Conservation (phyloP, 2,113 vertebrate genomes). For the Cyprichromis sp. region DNA sequence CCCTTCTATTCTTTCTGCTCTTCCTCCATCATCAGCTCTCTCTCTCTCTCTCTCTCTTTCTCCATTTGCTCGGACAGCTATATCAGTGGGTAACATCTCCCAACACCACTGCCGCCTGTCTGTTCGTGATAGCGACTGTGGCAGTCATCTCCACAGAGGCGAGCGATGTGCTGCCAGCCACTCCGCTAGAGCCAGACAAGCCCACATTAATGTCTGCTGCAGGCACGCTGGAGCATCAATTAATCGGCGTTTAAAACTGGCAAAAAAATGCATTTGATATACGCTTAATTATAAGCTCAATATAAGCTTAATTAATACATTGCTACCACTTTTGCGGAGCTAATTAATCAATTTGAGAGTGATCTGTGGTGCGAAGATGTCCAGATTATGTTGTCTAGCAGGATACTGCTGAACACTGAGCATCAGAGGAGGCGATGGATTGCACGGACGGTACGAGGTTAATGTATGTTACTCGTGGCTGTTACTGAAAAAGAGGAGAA, state of each 20-base stretch:
- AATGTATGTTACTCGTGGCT: background rate
- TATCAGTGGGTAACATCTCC: constrained; percentile 60
- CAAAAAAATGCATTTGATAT: constrained; percentile 58
- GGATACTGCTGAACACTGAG: background rate
- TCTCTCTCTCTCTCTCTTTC: background rate
- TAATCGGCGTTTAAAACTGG: constrained; percentile 65
- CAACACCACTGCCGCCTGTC: constrained; percentile 48
- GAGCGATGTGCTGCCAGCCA: constrained; percentile 45
- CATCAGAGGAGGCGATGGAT: constrained; percentile 6
- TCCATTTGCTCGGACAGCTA: constrained; percentile 22
- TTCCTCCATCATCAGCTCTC: background rate
- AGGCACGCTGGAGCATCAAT: constrained; percentile 48
- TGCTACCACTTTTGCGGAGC: constrained; percentile 55
- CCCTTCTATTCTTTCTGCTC: background rate
- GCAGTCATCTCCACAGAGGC: constrained; percentile 51
- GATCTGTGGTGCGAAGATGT: constrained; percentile 38
- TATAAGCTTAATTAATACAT: constrained; percentile 69
- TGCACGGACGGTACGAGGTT: background rate
- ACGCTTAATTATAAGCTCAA: background rate
- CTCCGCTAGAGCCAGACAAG: constrained; percentile 42
- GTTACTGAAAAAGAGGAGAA: background rate
- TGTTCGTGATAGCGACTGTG: constrained; percentile 35
- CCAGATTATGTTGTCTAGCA: constrained; percentile 42
- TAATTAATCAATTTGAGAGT: constrained; percentile 68
- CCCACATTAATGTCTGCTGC: constrained; percentile 41